These are phyloP conservation scores for Rhysida immarginata DNA, from an alignment of 1,140 invertebrate species.

Conservation along the genomic window DNA sequence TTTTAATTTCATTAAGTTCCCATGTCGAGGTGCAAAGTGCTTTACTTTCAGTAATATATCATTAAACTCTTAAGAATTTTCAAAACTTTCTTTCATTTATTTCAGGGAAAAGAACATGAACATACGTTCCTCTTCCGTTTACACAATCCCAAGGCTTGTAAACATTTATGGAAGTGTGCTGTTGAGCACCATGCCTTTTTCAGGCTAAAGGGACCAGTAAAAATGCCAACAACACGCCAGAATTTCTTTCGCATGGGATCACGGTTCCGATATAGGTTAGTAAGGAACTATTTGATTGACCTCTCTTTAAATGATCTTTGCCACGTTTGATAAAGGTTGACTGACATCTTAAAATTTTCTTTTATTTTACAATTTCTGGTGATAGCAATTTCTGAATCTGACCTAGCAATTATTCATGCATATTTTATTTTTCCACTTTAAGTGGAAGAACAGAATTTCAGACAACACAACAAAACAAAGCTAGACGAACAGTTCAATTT, in stretches of 20 bases:
- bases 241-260: constrained; percentile 97
- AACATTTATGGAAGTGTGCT: constrained; percentile 99
- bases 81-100: neutral
- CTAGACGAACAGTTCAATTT: constrained; percentile 80
- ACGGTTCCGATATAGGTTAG: constrained; percentile 75
- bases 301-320: no score
- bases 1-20: no score
- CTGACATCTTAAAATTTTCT: no score
- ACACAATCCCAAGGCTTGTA: constrained; percentile 92
- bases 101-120: constrained; percentile 64
- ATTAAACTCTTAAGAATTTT: no score
- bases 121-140: constrained; percentile 83
- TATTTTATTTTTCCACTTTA: neutral
- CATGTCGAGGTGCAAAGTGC: no score
- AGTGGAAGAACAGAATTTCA: constrained; percentile 87
- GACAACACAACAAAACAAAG: constrained; percentile 72
- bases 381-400: neutral
- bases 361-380: no score
- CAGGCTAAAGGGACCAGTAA: constrained; percentile 73
- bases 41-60: no score
- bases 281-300: no score
- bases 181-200: constrained; percentile 99
- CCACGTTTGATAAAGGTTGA: no score
- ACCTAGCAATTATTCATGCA: neutral
- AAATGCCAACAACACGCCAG: constrained; percentile 71